Conservation (phyloP, 2,113 vertebrate species). For the Progne subis region DNA sequence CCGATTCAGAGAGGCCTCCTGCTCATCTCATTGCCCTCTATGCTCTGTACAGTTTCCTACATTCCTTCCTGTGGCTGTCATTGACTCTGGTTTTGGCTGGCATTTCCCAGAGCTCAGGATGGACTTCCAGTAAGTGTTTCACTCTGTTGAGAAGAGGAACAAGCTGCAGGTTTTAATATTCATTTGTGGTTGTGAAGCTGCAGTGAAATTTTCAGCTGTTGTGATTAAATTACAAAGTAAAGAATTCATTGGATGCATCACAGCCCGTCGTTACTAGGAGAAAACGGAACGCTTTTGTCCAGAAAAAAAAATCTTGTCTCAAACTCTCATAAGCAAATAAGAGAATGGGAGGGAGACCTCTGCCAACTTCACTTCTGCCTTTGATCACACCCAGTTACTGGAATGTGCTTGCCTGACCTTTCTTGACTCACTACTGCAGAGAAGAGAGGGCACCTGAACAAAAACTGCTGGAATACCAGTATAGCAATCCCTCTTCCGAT, state of each 20-base stretch:
- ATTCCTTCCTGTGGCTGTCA: background rate
- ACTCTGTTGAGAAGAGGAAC: background rate
- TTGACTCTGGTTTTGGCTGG: background rate
- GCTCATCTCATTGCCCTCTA: background rate
- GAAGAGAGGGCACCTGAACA: background rate
- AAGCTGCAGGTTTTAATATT: background rate
- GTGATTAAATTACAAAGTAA: background rate
- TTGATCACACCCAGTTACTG: background rate
- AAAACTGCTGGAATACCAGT: background rate
- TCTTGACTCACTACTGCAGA: background rate
- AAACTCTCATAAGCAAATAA: background rate
- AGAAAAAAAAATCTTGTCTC: background rate
- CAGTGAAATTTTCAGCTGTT: background rate
- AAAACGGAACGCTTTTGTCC: background rate
- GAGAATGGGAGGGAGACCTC: background rate
- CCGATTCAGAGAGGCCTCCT: background rate
- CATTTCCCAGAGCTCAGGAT: background rate
- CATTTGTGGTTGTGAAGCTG: background rate
- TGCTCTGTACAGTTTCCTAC: background rate
- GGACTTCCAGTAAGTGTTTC: background rate
- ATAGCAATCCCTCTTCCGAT: background rate
- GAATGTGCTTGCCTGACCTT: background rate
- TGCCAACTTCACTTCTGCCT: background rate
- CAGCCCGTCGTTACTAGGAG: background rate
- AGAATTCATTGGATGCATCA: background rate